phyloP scores from a whole-genome alignment of 2,888 invertebrate genomes.

The Nomada goodeniana region DNA sequence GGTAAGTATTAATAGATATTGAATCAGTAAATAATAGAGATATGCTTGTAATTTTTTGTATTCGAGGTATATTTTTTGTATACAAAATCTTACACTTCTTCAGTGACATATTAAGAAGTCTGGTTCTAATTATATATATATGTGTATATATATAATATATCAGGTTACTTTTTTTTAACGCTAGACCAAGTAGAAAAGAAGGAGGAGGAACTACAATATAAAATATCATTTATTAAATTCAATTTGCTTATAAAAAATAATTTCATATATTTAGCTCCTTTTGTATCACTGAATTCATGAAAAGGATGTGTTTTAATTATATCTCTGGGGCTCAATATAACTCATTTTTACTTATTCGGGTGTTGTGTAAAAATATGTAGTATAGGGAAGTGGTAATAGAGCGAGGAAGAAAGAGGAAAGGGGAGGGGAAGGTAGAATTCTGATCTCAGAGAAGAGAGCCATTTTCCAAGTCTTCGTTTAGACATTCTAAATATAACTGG shows the following conservation, averaged over 20 bases:
- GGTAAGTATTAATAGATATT: slow-evolving; percentile 32
- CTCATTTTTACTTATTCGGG: slow-evolving; percentile 46
- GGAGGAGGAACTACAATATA: neutral
- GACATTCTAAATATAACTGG: slow-evolving; percentile 83
- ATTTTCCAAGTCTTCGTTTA: slow-evolving; percentile 84
- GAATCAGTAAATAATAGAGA: no score
- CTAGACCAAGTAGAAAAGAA: no score
- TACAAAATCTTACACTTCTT: no score
- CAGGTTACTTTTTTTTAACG: no score
- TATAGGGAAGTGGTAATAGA: slow-evolving; percentile 42
- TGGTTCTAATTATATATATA: no score
- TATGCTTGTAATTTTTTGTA: neutral
- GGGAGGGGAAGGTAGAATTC: slow-evolving; percentile 56
- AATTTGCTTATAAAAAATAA: neutral
- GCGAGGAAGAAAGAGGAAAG: slow-evolving; percentile 44
- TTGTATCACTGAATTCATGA: neutral
- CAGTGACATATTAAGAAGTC: no score
- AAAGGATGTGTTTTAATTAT: neutral
- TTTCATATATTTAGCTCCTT: neutral
- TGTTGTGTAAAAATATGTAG: slow-evolving; percentile 41
- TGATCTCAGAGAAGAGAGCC: slow-evolving; percentile 78
- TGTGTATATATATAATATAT: no score
- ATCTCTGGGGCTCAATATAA: slow-evolving; percentile 8
- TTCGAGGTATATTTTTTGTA: no score
- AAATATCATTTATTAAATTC: neutral